Percentiles rank a stretch among this genome's conserved stretches.
These are phyloP conservation scores for Nomada lathburiana DNA, from an alignment of 2,888 invertebrate species.

Conservation along the genomic window DNA sequence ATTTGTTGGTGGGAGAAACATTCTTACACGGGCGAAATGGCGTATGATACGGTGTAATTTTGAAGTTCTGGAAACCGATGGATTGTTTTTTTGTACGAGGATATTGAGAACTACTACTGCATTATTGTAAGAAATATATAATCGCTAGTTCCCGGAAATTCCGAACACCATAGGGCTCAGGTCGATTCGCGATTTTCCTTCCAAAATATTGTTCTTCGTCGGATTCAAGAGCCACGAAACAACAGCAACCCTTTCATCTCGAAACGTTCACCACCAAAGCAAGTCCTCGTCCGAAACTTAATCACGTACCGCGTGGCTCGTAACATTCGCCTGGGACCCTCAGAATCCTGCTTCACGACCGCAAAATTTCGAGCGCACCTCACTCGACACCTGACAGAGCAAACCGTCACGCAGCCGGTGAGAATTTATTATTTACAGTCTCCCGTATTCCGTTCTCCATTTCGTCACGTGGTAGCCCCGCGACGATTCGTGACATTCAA, in stretches of 20 bases:
- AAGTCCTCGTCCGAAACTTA: conserved; percentile 4
- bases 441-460: conserved; percentile 15
- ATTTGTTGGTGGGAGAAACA: no score
- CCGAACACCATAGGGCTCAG: no score
- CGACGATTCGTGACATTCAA: conserved; percentile 49
- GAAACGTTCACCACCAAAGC: neutral
- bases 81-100: no score
- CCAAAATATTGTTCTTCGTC: neutral
- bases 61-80: no score
- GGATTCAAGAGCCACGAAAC: no score
- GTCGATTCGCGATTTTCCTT: no score
- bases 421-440: conserved; percentile 45
- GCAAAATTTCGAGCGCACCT: neutral
- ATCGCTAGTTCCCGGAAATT: no score
- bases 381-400: neutral
- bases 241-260: no score
- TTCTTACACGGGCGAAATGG: no score
- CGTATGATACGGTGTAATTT: no score
- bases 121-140: no score
- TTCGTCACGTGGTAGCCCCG: conserved; percentile 22
- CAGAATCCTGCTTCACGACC: neutral
- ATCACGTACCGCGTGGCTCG: neutral
- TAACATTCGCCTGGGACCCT: neutral
- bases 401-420: neutral
- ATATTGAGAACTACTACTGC: no score